Percentiles rank a stretch among this genome's conserved stretches.
These are phyloP conservation scores for Anagyrus pseudococci DNA, from an alignment of 2,888 invertebrate genomes.

Conservation along the genomic window DNA sequence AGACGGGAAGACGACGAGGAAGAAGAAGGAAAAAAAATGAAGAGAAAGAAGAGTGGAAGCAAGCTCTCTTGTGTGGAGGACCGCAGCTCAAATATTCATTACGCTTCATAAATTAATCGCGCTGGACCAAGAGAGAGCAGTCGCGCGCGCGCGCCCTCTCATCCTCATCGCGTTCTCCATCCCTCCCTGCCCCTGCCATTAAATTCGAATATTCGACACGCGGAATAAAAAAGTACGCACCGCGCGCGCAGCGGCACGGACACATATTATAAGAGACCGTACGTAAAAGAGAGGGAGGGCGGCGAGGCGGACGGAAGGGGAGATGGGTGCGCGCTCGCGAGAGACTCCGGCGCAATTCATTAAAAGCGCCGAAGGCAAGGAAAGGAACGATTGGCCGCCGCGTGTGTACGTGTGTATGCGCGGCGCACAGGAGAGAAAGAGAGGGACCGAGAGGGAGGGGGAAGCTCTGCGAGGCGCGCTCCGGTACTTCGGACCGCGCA, in stretches of 20 bases:
- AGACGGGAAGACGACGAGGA: background rate
- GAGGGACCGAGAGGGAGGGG: too few relatives aligned
- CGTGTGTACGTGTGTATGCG: background rate
- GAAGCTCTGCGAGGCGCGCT: too few relatives aligned
- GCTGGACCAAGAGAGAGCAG: background rate
- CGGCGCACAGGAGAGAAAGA: background rate
- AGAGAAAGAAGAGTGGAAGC: background rate
- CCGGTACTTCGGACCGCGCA: slow-evolving; percentile 48
- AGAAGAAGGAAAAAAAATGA: background rate
- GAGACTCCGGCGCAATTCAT: slow-evolving; percentile 48
- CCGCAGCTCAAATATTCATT: slow-evolving; percentile 17
- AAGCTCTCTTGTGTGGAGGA: background rate
- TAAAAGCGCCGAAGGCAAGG: slow-evolving; percentile 53
- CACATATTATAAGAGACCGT: too few relatives aligned
- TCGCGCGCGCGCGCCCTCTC: background rate
- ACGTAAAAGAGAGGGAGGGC: too few relatives aligned
- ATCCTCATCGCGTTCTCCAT: background rate
- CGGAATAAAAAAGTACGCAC: slow-evolving; percentile 25
- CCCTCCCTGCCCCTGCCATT: slow-evolving; percentile 12
- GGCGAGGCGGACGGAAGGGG: too few relatives aligned
- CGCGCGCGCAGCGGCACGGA: background rate
- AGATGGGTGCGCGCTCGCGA: too few relatives aligned
- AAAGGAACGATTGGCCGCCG: slow-evolving; percentile 49
- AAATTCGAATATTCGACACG: slow-evolving; percentile 38
- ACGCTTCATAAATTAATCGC: slow-evolving; percentile 26